These are phyloP conservation scores for Pantherophis vulpinus DNA, from an alignment of 2,797 vertebrate species.

Conservation along the genomic window DNA sequence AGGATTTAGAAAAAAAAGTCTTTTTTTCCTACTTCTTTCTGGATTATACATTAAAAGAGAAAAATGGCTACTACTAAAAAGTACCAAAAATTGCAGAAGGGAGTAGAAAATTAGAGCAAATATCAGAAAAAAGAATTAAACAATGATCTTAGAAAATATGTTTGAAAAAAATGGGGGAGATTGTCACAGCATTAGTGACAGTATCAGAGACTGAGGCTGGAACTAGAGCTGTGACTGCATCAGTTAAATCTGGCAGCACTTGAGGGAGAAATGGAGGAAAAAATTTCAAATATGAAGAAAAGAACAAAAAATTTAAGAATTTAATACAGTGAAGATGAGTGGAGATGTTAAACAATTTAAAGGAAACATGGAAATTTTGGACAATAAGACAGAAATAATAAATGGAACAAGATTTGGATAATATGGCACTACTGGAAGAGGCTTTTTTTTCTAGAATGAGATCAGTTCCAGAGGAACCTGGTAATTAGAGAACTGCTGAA, in stretches of 20 bases:
- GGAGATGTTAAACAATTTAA: not conserved
- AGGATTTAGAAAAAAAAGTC: not conserved
- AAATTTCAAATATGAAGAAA: not conserved
- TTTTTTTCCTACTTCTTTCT: not conserved
- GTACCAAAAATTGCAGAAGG: not conserved
- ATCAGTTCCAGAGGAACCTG: not conserved
- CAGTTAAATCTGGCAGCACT: not conserved
- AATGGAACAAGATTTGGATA: not conserved
- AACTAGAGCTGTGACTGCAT: not conserved
- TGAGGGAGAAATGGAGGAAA: not conserved
- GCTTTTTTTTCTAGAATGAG: not conserved
- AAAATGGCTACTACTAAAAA: not conserved
- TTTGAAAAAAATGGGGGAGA: not conserved
- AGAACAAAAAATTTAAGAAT: not conserved
- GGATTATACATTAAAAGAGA: not conserved
- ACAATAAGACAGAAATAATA: not conserved
- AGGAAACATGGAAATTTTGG: not conserved
- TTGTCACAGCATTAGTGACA: not conserved
- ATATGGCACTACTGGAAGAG: not conserved
- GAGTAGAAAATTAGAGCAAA: not conserved
- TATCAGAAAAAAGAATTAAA: not conserved
- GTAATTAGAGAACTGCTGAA: not conserved
- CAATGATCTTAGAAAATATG: not conserved
- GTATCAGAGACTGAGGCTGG: not conserved
- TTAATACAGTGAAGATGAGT: not conserved